Conservation (phyloP, 37 sponge, comb jelly and placozoan genomes). For the Theonella swinhoei region DNA sequence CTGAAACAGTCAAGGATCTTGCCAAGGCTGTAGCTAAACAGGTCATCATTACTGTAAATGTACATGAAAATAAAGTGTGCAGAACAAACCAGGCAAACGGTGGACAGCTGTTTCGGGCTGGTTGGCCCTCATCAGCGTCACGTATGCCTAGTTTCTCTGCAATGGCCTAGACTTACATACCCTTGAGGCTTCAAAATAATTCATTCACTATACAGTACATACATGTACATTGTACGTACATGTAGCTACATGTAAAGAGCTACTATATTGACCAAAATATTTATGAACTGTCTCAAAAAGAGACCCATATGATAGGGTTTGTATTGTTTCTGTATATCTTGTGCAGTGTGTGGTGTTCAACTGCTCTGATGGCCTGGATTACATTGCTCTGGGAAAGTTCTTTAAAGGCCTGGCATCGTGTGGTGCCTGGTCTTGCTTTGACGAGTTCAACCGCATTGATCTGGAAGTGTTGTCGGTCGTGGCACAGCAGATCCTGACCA, state of each 20-base stretch:
- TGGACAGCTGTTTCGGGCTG: no score
- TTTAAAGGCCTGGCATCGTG: constrained; percentile 99
- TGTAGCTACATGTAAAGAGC: no score
- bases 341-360: constrained; percentile 99
- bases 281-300: no score
- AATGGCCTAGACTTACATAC: no score
- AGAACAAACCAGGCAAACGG: no score
- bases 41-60: constrained; percentile 42
- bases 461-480: constrained; percentile 97
- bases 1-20: constrained; percentile 99
- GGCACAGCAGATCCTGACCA: constrained; percentile 97
- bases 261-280: no score
- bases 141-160: no score
- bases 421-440: constrained; percentile 99
- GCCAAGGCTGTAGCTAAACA: constrained; percentile 99
- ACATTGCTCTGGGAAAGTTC: constrained; percentile 99
- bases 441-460: constrained; percentile 99
- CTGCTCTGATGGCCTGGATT: constrained; percentile 99
- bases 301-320: no score
- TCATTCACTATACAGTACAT: no score
- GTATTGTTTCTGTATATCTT: background rate
- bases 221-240: no score
- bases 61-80: background rate
- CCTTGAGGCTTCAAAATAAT: background rate
- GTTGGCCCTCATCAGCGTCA: no score